Evolutionary conservation across 1,140 invertebrate species (phyloP).

Genomic region (Heliothis subflexa): DNA sequence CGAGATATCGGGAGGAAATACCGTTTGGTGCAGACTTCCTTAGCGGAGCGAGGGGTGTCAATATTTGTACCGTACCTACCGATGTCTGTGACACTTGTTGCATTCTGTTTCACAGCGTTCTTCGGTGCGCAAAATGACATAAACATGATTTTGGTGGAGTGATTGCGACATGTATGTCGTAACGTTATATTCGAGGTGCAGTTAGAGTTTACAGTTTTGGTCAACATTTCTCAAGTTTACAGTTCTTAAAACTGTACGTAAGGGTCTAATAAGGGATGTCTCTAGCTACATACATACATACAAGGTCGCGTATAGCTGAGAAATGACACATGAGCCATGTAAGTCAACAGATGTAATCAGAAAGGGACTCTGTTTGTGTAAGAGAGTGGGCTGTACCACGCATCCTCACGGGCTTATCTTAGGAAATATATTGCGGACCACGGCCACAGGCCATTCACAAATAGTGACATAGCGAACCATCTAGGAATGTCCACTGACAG

Average conservation of each 20-base stretch:
- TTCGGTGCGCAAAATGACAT: neutral
- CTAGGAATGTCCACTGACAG: constrained; percentile 30
- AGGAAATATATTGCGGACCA: constrained; percentile 52
- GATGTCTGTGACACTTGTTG: constrained; percentile 61
- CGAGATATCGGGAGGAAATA: constrained; percentile 52
- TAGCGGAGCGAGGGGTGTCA: constrained; percentile 52
- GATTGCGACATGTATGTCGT: neutral
- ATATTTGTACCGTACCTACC: constrained; percentile 59
- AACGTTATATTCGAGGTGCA: constrained; percentile 5
- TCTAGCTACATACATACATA: too few relatives aligned
- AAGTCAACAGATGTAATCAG: constrained; percentile 39
- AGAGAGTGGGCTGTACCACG: constrained; percentile 37
- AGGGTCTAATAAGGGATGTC: too few relatives aligned
- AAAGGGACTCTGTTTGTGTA: constrained; percentile 44
- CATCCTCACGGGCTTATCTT: constrained; percentile 50
- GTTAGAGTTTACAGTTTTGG: too few relatives aligned
- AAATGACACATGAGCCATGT: constrained; percentile 17
- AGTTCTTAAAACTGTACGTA: too few relatives aligned
- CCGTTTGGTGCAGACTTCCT: constrained; percentile 54
- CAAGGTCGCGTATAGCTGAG: too few relatives aligned
- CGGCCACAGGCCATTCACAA: constrained; percentile 36
- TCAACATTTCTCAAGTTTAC: too few relatives aligned
- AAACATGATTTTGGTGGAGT: constrained; percentile 15
- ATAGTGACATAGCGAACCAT: constrained; percentile 41
- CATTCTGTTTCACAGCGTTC: constrained; percentile 47